Percentiles rank a stretch among this genome's conserved stretches.
These are phyloP conservation scores for Petroica traversi DNA, from an alignment of 2,113 vertebrate species.

Conservation along the genomic window DNA sequence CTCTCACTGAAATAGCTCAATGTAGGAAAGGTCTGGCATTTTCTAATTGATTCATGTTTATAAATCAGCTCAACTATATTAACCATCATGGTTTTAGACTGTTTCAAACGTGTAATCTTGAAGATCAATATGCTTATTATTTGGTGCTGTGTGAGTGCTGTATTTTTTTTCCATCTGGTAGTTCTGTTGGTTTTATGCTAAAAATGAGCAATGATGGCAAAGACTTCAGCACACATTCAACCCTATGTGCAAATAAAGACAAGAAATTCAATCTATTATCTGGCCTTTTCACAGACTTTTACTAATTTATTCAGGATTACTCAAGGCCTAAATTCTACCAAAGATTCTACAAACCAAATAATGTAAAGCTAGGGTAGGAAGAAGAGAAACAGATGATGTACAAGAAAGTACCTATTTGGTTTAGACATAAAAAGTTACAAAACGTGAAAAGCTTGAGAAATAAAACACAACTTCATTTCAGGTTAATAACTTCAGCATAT, in stretches of 20 bases:
- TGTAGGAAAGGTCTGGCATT: neutral
- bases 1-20: neutral
- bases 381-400: neutral
- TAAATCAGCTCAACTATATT: neutral
- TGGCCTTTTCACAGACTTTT: neutral
- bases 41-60: neutral
- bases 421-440: neutral
- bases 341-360: neutral
- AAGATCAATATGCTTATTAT: neutral
- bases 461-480: neutral
- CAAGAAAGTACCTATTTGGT: neutral
- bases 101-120: neutral
- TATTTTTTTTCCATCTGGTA: neutral
- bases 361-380: neutral
- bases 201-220: neutral
- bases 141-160: neutral
- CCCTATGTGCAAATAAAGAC: neutral
- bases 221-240: neutral
- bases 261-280: neutral
- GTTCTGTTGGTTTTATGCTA: neutral
- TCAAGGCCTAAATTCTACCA: neutral
- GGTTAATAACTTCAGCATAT: neutral
- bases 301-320: neutral
- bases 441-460: neutral
- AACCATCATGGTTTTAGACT: neutral